phyloP scores from a whole-genome alignment of 2,113 vertebrate genomes.

The Lanius collurio region DNA sequence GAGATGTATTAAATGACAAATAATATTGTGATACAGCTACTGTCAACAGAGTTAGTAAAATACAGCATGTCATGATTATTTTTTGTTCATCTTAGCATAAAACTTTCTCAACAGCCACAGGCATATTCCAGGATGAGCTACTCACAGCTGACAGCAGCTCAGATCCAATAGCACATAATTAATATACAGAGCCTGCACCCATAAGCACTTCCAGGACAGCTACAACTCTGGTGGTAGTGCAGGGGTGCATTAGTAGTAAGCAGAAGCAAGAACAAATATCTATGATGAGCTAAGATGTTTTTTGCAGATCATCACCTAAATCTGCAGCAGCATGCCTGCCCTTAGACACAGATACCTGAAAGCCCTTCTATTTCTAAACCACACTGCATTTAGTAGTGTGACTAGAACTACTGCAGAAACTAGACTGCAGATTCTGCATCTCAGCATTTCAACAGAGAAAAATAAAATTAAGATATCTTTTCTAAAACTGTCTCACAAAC shows the following conservation, averaged over 20 bases:
- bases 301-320: background rate
- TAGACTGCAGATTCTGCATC: background rate
- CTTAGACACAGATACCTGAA: background rate
- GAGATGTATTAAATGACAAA: background rate
- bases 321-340: background rate
- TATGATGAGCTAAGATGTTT: background rate
- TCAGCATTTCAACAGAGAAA: background rate
- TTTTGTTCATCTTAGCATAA: background rate
- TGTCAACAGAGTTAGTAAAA: background rate
- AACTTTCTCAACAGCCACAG: background rate
- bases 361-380: background rate
- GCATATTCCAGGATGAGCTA: background rate
- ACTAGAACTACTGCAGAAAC: background rate
- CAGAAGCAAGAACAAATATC: background rate
- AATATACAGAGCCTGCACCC: background rate
- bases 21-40: background rate
- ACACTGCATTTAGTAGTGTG: background rate
- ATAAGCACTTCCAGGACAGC: background rate
- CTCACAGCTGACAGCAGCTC: background rate
- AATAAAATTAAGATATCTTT: background rate
- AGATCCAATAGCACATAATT: background rate
- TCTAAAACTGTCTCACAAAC: background rate
- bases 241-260: background rate
- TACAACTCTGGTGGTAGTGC: background rate
- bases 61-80: background rate